A percentile compares a stretch with the other conserved stretches of the same genome.
These are phyloP conservation scores for Naso thynnoides DNA, from an alignment of 2,797 vertebrate genomes.

Conservation along the genomic window DNA sequence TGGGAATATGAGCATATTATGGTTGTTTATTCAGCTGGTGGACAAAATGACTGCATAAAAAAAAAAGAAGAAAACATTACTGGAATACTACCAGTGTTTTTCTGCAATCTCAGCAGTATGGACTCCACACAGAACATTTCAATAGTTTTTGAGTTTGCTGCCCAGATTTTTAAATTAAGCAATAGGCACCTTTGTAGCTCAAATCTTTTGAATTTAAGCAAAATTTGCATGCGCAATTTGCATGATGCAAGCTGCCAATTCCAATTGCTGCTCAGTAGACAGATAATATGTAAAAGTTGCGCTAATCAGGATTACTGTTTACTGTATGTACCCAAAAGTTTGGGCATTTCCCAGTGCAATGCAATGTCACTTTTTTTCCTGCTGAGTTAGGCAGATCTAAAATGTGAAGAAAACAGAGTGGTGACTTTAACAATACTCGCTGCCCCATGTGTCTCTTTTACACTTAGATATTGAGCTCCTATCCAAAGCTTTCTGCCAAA, in stretches of 20 bases:
- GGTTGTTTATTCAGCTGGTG: conserved; percentile 33
- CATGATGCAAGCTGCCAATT: conserved; percentile 7
- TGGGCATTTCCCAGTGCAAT: conserved; percentile 6
- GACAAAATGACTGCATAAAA: conserved; percentile 23
- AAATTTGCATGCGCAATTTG: too few species aligned
- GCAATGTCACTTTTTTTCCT: conserved; percentile 21
- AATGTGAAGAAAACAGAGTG: conserved; percentile 46
- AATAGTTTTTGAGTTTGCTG: conserved; percentile 8
- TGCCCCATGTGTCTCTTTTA: conserved; percentile 68
- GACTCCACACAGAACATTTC: neutral
- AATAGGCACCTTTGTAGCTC: neutral
- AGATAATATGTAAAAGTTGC: conserved; percentile 16
- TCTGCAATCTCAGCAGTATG: neutral
- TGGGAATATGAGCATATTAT: conserved; percentile 1
- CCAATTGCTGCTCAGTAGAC: neutral
- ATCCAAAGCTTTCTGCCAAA: conserved; percentile 59
- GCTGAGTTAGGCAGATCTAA: conserved; percentile 44
- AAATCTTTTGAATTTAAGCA: neutral
- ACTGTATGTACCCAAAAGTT: conserved; percentile 1
- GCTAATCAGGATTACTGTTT: neutral
- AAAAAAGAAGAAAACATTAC: neutral
- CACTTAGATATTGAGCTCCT: conserved; percentile 74
- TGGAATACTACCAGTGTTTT: neutral
- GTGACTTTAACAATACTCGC: conserved; percentile 48
- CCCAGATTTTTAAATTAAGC: neutral